phyloP scores from a whole-genome alignment of 2,797 vertebrate genomes.

The Microhierax caerulescens region DNA sequence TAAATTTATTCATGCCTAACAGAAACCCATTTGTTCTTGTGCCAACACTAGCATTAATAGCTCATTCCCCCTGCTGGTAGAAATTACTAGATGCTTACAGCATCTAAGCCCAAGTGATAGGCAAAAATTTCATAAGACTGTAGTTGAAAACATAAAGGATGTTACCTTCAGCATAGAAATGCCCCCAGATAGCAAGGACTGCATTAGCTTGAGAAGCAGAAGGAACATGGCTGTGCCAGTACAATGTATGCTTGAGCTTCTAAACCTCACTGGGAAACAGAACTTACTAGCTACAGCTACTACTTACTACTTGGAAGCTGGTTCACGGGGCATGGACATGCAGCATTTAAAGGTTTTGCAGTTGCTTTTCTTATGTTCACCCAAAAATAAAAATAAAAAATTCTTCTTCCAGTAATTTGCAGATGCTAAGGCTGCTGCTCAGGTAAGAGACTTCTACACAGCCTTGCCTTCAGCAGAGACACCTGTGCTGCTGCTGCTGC shows the following conservation, averaged over 20 bases:
- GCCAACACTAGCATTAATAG: not conserved
- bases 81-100: not conserved
- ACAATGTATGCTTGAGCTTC: not conserved
- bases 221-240: not conserved
- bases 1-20: not conserved
- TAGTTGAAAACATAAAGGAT: not conserved
- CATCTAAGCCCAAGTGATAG: not conserved
- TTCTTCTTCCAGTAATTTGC: not conserved
- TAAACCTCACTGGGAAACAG: not conserved
- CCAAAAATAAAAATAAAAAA: not conserved
- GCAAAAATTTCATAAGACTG: constrained; percentile 19
- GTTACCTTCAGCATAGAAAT: not conserved
- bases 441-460: not conserved
- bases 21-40: not conserved
- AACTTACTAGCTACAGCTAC: not conserved
- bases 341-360: not conserved
- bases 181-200: not conserved
- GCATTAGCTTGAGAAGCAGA: not conserved
- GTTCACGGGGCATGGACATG: not conserved
- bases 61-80: not conserved
- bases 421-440: not conserved
- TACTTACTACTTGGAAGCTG: not conserved
- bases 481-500: not conserved
- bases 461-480: not conserved
- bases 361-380: not conserved